A percentile compares a stretch with the other conserved stretches of the same genome.
Conservation (phyloP, 2,797 vertebrate genomes). For the Sebastes vulpes region DNA sequence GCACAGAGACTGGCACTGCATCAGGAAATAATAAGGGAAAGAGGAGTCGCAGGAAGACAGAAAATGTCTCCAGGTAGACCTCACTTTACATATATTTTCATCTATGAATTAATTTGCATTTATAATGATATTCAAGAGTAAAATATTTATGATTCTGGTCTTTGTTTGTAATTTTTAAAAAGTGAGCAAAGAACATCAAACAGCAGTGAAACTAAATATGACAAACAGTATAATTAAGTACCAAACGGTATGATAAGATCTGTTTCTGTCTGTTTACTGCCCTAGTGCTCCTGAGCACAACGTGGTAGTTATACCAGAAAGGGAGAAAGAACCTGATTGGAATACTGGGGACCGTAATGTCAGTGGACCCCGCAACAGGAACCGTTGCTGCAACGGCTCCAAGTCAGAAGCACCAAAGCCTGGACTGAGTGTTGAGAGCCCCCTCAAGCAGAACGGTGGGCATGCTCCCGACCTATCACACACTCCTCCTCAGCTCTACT, state of each 20-base stretch:
- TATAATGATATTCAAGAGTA: neutral
- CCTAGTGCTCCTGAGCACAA: constrained; percentile 89
- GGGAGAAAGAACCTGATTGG: constrained; percentile 88
- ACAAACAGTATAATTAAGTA: neutral
- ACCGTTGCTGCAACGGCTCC: constrained; percentile 80
- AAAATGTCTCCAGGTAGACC: constrained; percentile 76
- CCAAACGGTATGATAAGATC: neutral
- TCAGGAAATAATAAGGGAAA: constrained; percentile 91
- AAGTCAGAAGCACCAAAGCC: constrained; percentile 85
- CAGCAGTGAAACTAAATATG: neutral
- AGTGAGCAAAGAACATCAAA: neutral
- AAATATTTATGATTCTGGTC: neutral
- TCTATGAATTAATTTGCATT: neutral
- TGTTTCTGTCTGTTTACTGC: neutral
- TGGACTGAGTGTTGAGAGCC: constrained; percentile 74
- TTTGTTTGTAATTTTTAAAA: neutral
- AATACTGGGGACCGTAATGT: constrained; percentile 77
- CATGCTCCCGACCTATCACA: neutral
- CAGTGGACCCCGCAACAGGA: constrained; percentile 74
- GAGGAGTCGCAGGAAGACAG: constrained; percentile 90
- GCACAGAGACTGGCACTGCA: constrained; percentile 82
- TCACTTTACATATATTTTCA: neutral
- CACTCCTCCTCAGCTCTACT: neutral
- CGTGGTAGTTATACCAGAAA: constrained; percentile 82
- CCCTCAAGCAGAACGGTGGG: constrained; percentile 89